These are phyloP conservation scores for Babyrousa celebensis DNA, from an alignment of 2,797 vertebrate species.

Conservation along the genomic window DNA sequence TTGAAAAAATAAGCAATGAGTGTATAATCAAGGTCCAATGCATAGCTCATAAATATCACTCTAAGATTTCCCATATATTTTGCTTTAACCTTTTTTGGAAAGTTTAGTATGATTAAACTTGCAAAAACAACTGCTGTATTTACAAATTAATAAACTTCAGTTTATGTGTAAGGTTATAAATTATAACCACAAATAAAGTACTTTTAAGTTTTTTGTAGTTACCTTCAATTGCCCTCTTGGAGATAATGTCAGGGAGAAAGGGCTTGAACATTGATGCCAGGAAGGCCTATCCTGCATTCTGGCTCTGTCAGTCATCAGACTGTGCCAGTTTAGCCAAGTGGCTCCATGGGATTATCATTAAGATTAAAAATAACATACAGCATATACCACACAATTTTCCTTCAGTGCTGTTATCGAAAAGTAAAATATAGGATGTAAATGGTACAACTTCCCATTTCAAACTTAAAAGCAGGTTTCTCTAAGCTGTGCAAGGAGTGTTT, in stretches of 20 bases:
- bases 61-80: not conserved
- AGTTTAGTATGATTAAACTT: not conserved
- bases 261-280: fast-evolving
- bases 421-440: not conserved
- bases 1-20: not conserved
- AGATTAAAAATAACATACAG: not conserved
- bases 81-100: not conserved
- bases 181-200: not conserved
- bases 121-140: not conserved
- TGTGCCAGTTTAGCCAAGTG: not conserved
- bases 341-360: not conserved
- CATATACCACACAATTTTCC: not conserved
- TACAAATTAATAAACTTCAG: not conserved
- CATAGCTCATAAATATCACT: not conserved
- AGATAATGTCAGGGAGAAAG: not conserved
- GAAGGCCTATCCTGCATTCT: fast-evolving
- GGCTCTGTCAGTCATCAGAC: not conserved
- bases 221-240: not conserved
- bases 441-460: not conserved
- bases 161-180: not conserved
- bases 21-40: not conserved
- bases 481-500: fast-evolving
- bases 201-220: not conserved
- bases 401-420: not conserved
- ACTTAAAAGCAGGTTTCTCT: not conserved